A percentile compares a stretch with the other conserved stretches of the same genome.
Evolutionary conservation across 2,113 vertebrate species (phyloP).

Genomic region (Corydoras maculifer): DNA sequence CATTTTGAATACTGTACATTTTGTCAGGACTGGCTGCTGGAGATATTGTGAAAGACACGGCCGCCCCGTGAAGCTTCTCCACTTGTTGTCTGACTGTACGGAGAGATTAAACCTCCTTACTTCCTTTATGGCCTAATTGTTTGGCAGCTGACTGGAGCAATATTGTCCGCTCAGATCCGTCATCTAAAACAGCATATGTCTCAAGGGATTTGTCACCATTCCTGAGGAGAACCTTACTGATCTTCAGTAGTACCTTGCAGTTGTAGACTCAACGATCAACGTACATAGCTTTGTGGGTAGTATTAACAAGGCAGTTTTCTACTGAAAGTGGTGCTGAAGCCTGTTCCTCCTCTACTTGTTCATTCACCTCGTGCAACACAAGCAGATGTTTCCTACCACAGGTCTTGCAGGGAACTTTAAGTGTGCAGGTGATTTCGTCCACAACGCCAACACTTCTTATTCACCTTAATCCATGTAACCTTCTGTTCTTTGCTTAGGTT

Average conservation of each 20-base stretch:
- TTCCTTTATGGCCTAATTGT: background rate
- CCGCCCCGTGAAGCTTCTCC: no score
- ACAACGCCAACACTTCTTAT: background rate
- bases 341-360: background rate
- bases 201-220: background rate
- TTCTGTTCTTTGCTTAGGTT: background rate
- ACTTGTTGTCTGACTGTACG: background rate
- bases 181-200: background rate
- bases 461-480: background rate
- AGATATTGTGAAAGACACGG: no score
- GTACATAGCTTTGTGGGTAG: no score
- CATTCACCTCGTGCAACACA: background rate
- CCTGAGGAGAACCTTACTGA: background rate
- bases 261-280: background rate
- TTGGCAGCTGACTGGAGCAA: background rate
- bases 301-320: background rate
- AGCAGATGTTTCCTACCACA: no score
- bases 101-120: slow-evolving; percentile 1
- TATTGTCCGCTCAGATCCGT: slow-evolving; percentile 3
- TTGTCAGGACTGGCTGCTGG: no score
- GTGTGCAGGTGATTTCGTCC: background rate
- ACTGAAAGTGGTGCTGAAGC: background rate
- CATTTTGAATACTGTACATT: no score
- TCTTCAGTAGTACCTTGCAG: background rate
- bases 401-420: background rate